phyloP scores from a whole-genome alignment of 1,140 invertebrate genomes.

The Diploscapter pachys region DNA sequence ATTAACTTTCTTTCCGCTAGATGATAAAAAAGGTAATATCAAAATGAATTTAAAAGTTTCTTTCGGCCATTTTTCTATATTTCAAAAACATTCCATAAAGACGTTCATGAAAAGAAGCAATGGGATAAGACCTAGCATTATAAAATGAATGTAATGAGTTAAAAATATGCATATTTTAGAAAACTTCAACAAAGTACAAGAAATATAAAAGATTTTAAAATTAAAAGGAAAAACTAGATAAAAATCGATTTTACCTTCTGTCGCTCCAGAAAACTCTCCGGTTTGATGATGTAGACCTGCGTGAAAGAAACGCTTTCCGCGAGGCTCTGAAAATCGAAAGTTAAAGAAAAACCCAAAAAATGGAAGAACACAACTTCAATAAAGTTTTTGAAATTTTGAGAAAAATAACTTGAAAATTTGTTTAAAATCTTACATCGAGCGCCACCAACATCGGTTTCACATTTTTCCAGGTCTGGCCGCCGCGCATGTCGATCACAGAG shows the following conservation, averaged over 20 bases:
- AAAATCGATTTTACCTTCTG: slow-evolving; percentile 76
- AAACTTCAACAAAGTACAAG: background rate
- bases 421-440: slow-evolving; percentile 65
- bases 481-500: slow-evolving; percentile 89
- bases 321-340: slow-evolving; percentile 14
- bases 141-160: too few relatives aligned
- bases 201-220: slow-evolving; percentile 63
- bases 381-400: too few relatives aligned
- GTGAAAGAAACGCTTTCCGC: slow-evolving; percentile 65
- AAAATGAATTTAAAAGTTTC: too few relatives aligned
- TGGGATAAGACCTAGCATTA: too few relatives aligned
- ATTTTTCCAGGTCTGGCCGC: slow-evolving; percentile 78
- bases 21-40: too few relatives aligned
- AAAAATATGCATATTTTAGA: too few relatives aligned
- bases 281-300: slow-evolving; percentile 90
- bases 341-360: background rate
- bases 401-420: slow-evolving; percentile 68
- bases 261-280: slow-evolving; percentile 99
- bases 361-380: slow-evolving; percentile 59
- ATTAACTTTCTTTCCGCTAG: too few relatives aligned
- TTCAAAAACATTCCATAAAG: too few relatives aligned
- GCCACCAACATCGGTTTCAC: slow-evolving; percentile 95
- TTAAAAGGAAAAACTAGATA: slow-evolving; percentile 70
- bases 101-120: too few relatives aligned
- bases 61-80: too few relatives aligned